Evolutionary conservation across 2,113 vertebrate species (phyloP).

Genomic region (Urocynchramus pylzowi): DNA sequence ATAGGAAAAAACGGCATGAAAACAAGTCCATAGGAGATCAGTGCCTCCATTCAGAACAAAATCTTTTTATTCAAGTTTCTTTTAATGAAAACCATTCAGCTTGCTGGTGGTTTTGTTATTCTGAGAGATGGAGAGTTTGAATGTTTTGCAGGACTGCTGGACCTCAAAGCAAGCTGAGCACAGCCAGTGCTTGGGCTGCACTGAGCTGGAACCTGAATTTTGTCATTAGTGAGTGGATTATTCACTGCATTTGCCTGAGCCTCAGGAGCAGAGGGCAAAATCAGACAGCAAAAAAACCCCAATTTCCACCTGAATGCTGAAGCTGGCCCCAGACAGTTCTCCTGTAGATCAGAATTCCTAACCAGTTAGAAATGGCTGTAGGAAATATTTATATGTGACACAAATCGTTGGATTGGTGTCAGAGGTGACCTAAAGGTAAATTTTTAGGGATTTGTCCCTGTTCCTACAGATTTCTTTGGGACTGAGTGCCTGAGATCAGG

Average conservation of each 20-base stretch:
- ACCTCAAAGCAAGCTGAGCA: background rate
- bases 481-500: background rate
- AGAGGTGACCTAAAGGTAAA: background rate
- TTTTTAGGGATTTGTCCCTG: background rate
- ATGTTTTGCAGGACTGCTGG: background rate
- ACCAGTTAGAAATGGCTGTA: background rate
- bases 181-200: background rate
- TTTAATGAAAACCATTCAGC: background rate
- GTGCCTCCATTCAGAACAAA: background rate
- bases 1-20: background rate
- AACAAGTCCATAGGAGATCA: background rate
- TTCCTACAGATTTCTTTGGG: background rate
- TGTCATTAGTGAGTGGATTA: background rate
- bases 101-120: background rate
- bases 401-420: background rate
- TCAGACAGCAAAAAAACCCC: background rate
- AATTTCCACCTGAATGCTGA: background rate
- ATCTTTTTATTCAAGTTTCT: background rate
- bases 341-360: background rate
- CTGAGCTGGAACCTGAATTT: background rate
- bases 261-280: background rate
- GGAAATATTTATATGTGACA: background rate
- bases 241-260: background rate
- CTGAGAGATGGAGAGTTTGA: background rate
- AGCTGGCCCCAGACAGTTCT: background rate